Conservation (phyloP, 2,113 vertebrate genomes). For the Callorhinus ursinus region DNA sequence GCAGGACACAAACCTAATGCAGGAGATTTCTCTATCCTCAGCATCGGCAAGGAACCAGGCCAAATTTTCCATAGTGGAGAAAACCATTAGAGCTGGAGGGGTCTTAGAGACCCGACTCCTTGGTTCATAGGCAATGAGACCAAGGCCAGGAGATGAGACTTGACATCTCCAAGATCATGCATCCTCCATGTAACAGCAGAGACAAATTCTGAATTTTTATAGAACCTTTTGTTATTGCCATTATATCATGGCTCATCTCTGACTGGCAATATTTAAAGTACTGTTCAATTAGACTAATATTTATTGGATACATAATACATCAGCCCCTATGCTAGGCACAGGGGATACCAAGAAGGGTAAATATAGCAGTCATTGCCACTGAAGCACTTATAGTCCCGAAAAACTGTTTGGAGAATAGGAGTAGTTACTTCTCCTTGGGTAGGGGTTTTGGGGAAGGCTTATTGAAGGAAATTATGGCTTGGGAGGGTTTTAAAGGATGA, state of each 20-base stretch:
- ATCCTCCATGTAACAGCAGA: not conserved
- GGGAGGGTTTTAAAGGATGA: slow-evolving; percentile 16
- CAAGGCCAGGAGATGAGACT: not conserved
- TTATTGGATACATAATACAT: not conserved
- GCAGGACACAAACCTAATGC: not conserved
- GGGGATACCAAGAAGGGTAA: not conserved
- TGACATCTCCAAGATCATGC: not conserved
- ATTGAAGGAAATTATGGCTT: not conserved
- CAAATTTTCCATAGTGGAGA: not conserved
- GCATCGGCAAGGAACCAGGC: not conserved
- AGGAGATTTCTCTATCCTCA: not conserved
- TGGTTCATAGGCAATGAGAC: not conserved
- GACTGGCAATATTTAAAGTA: not conserved
- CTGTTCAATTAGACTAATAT: not conserved
- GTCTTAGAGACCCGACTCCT: not conserved
- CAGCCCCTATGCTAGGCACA: not conserved
- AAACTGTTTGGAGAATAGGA: not conserved
- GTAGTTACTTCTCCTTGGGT: not conserved
- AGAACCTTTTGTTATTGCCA: not conserved
- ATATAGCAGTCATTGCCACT: no score
- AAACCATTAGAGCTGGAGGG: not conserved
- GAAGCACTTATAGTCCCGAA: not conserved
- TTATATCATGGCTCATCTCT: not conserved
- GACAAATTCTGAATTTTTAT: not conserved
- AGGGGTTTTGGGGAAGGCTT: not conserved